Conservation (phyloP, 2,797 vertebrate species). For the Dicrostonyx torquatus region DNA sequence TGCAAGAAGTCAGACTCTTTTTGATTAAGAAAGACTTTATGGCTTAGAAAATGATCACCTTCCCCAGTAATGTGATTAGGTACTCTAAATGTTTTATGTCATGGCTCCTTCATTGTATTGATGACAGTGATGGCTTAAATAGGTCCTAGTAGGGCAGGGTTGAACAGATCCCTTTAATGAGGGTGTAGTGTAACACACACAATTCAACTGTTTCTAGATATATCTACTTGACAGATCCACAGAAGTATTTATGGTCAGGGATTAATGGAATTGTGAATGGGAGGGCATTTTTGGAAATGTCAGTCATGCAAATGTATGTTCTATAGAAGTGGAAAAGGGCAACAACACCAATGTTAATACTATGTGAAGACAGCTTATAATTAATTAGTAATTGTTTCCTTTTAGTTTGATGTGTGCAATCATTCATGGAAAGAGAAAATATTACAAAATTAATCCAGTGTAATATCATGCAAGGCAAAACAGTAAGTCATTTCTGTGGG, state of each 20-base stretch:
- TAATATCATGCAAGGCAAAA: conserved; percentile 19
- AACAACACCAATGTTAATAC: not conserved
- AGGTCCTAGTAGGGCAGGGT: not conserved
- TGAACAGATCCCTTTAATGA: not conserved
- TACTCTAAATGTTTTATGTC: not conserved
- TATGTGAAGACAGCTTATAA: not conserved
- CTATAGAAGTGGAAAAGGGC: not conserved
- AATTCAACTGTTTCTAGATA: not conserved
- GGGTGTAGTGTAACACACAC: not conserved
- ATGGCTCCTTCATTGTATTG: not conserved
- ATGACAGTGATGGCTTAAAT: not conserved
- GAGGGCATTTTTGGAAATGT: not conserved
- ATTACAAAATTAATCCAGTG: not conserved
- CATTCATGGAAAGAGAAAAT: conserved; percentile 38
- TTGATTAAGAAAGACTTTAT: not conserved
- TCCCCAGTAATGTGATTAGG: not conserved
- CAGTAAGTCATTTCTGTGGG: not conserved
- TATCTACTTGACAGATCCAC: not conserved
- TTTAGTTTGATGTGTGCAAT: not conserved
- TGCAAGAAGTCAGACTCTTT: not conserved
- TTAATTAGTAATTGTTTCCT: conserved; percentile 26
- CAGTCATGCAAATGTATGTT: not conserved
- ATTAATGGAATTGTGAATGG: conserved; percentile 1
- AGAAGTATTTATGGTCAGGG: not conserved
- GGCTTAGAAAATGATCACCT: not conserved